These are phyloP conservation scores for Scomber colias DNA, from an alignment of 2,113 vertebrate genomes.

Conservation along the genomic window DNA sequence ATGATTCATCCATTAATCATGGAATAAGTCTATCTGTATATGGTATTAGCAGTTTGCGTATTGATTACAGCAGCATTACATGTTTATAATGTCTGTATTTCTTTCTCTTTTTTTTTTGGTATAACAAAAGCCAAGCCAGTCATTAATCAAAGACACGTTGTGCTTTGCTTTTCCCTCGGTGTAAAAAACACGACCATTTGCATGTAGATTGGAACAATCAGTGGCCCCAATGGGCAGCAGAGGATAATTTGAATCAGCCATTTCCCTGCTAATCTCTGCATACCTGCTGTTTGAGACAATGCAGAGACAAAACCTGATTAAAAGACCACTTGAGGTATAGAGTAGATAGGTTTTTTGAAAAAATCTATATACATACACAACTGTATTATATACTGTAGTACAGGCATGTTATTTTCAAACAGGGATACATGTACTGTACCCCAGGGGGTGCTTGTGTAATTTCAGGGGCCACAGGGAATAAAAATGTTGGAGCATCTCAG, in stretches of 20 bases:
- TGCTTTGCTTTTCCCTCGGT: constrained; percentile 69
- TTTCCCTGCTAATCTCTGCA: constrained; percentile 40
- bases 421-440: neutral
- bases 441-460: neutral
- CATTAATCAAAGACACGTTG: constrained; percentile 72
- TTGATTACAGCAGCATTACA: constrained; percentile 52
- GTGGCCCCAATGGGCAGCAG: constrained; percentile 58
- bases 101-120: neutral
- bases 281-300: constrained; percentile 33
- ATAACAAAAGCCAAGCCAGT: constrained; percentile 40
- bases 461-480: neutral
- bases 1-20: neutral
- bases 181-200: constrained; percentile 76
- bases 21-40: neutral
- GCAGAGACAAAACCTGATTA: constrained; percentile 57
- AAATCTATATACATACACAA: constrained; percentile 4
- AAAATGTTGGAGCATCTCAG: neutral
- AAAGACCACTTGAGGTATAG: constrained; percentile 52
- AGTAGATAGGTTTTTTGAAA: constrained; percentile 9
- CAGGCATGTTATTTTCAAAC: neutral
- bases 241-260: constrained; percentile 39
- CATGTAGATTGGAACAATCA: constrained; percentile 73
- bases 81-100: constrained; percentile 37
- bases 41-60: constrained; percentile 14
- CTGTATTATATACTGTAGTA: neutral